Conservation (phyloP, 1,140 invertebrate species). For the Cryptotermes secundus region DNA sequence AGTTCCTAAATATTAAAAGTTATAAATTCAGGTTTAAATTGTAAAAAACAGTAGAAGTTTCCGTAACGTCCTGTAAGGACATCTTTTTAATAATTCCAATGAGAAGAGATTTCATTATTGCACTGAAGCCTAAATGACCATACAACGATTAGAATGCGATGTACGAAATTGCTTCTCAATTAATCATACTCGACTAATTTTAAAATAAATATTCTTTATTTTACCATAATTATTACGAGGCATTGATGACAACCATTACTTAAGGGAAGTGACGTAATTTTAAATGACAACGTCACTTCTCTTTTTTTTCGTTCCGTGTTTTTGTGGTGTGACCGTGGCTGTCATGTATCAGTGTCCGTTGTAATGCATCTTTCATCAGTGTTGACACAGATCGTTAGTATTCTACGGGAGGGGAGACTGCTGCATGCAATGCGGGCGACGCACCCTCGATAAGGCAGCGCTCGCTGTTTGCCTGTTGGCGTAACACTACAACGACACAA, state of each 20-base stretch:
- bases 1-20: too few species aligned
- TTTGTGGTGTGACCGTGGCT: neutral
- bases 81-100: neutral
- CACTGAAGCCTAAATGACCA: neutral
- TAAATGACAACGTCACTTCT: neutral
- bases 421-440: neutral
- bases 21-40: neutral
- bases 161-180: neutral
- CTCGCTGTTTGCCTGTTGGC: neutral
- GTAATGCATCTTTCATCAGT: constrained; percentile 6
- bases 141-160: neutral
- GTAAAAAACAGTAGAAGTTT: neutral
- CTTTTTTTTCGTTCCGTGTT: neutral
- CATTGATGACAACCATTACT: neutral
- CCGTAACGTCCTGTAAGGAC: neutral
- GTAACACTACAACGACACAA: neutral
- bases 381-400: constrained; percentile 3
- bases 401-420: neutral
- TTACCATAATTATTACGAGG: neutral
- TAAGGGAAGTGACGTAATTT: neutral
- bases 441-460: neutral
- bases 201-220: neutral
- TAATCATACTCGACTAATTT: neutral
- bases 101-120: neutral
- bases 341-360: neutral